Evolutionary conservation across 2,113 vertebrate genomes (phyloP).

Genomic region (Casuarius casuarius): DNA sequence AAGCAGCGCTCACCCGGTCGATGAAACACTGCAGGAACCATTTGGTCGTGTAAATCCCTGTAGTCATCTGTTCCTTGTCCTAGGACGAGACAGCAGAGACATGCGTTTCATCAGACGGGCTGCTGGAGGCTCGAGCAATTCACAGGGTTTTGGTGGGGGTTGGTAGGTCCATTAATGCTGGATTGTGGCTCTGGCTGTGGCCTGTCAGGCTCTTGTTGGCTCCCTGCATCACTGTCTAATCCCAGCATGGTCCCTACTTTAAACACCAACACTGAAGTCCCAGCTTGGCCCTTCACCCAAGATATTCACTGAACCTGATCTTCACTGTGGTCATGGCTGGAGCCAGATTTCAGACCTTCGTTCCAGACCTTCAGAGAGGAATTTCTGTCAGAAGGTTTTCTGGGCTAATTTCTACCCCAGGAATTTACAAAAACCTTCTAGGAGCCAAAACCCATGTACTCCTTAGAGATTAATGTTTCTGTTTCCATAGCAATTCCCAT

Average conservation of each 20-base stretch:
- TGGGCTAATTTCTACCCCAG: neutral
- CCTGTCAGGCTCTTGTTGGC: neutral
- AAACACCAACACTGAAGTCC: neutral
- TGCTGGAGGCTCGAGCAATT: neutral
- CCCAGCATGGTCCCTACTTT: neutral
- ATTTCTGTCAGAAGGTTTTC: neutral
- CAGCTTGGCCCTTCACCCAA: neutral
- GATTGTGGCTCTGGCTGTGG: neutral
- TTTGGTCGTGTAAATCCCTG: slow-evolving; percentile 93
- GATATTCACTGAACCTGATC: neutral
- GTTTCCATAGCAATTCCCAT: neutral
- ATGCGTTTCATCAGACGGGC: neutral
- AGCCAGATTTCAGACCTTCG: neutral
- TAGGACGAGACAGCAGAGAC: slow-evolving; percentile 43
- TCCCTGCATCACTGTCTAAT: neutral
- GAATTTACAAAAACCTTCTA: neutral
- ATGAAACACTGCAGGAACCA: slow-evolving; percentile 97
- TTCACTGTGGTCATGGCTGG: rapidly evolving
- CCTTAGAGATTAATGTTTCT: neutral
- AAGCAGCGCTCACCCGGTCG: slow-evolving; percentile 83
- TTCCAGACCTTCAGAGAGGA: neutral
- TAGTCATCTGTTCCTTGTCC: slow-evolving; percentile 95
- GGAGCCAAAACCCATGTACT: neutral
- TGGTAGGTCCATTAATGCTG: neutral
- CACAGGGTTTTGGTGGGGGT: neutral